Evolutionary conservation across 2,888 invertebrate genomes (phyloP).

Genomic region (Anorthoa munda): DNA sequence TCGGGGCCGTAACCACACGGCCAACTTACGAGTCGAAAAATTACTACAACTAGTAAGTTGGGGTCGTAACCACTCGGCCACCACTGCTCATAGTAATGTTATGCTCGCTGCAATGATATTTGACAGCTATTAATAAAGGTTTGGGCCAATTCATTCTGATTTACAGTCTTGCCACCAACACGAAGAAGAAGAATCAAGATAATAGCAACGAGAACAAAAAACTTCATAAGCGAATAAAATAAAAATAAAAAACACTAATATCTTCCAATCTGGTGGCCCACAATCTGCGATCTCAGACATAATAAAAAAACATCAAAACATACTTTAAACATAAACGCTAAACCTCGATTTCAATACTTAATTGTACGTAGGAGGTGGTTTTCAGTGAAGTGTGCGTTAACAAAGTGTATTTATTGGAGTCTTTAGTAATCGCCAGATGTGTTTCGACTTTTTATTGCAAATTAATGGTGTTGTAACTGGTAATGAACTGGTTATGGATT

Average conservation of each 20-base stretch:
- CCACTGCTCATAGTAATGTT: no score
- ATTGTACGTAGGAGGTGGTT: constrained; percentile 77
- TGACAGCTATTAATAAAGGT: background rate
- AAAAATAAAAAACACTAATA: constrained; percentile 8
- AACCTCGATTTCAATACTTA: constrained; percentile 77
- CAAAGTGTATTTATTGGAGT: constrained; percentile 75
- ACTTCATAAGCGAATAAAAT: background rate
- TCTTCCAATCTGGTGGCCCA: constrained; percentile 11
- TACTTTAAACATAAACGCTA: constrained; percentile 46
- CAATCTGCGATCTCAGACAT: constrained; percentile 27
- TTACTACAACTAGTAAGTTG: no score
- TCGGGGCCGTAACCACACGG: no score
- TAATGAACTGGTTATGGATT: constrained; percentile 60
- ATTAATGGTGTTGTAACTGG: constrained; percentile 74
- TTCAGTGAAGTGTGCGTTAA: constrained; percentile 69
- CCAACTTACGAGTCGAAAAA: no score
- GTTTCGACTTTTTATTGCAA: constrained; percentile 69
- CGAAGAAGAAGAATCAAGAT: no score
- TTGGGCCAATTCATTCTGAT: no score
- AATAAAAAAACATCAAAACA: constrained; percentile 57
- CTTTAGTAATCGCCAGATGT: constrained; percentile 69
- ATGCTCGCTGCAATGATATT: no score
- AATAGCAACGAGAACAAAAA: background rate
- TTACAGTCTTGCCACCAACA: no score
- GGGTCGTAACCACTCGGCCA: no score